Conservation (phyloP, 2,888 invertebrate genomes). For the Celastrina argiolus region DNA sequence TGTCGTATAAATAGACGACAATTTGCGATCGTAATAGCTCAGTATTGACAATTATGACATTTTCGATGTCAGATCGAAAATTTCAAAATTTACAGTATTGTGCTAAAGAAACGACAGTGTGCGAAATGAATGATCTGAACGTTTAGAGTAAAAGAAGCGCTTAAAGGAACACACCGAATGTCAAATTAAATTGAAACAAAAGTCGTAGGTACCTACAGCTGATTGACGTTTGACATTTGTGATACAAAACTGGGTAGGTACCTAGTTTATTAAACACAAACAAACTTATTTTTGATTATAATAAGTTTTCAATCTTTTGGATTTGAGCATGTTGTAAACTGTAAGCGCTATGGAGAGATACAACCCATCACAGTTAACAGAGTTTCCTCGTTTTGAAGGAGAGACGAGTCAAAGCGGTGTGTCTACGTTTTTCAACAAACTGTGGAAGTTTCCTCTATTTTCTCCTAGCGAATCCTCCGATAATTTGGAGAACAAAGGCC, state of each 20-base stretch:
- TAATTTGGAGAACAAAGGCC: constrained; percentile 43
- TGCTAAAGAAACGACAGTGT: too few species aligned
- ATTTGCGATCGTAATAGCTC: too few species aligned
- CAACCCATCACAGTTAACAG: constrained; percentile 67
- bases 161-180: too few species aligned
- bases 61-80: too few species aligned
- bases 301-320: not conserved
- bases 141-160: too few species aligned
- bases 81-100: too few species aligned
- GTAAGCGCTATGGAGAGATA: constrained; percentile 60
- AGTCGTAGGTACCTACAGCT: too few species aligned
- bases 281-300: not conserved
- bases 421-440: constrained; percentile 84
- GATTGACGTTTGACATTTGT: not conserved
- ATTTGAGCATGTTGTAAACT: not conserved
- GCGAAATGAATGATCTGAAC: too few species aligned
- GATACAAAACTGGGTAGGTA: not conserved
- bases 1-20: too few species aligned
- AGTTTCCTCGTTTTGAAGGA: constrained; percentile 81
- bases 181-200: too few species aligned
- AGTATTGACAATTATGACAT: too few species aligned
- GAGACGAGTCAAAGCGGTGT: constrained; percentile 86
- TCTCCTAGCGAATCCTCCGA: constrained; percentile 56
- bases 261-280: not conserved
- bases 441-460: constrained; percentile 84